Percentiles rank a stretch among this genome's conserved stretches.
Conservation (phyloP, 1,140 invertebrate genomes). For the Leptinotarsa texana region DNA sequence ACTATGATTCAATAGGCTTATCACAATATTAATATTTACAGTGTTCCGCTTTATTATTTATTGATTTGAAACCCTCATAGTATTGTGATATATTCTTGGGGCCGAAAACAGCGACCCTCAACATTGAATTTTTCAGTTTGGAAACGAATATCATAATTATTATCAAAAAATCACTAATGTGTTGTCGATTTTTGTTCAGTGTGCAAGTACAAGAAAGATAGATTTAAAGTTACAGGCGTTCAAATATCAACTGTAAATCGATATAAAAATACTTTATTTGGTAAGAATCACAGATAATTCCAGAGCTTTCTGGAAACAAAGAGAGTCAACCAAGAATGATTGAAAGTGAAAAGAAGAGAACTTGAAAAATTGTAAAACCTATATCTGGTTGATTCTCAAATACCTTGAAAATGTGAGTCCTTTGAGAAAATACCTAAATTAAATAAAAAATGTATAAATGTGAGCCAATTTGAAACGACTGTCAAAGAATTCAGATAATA, state of each 20-base stretch:
- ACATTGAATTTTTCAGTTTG: background rate
- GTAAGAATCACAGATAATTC: slow-evolving; percentile 8
- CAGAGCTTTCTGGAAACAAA: slow-evolving; percentile 8
- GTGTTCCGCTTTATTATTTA: slow-evolving; percentile 10
- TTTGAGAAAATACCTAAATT: background rate
- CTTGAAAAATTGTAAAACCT: background rate
- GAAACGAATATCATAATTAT: slow-evolving; percentile 13
- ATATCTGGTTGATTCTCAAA: background rate
- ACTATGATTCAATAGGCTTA: slow-evolving; percentile 42
- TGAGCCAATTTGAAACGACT: too few species aligned
- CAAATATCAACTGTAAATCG: slow-evolving; percentile 4
- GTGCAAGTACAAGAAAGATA: slow-evolving; percentile 14
- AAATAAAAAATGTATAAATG: too few species aligned
- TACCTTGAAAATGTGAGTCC: slow-evolving; percentile 1
- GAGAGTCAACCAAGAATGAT: background rate
- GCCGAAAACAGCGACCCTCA: background rate
- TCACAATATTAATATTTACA: slow-evolving; percentile 46
- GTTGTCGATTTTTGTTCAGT: slow-evolving; percentile 12
- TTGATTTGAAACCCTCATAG: background rate
- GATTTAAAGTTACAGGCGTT: slow-evolving; percentile 2
- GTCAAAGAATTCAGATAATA: too few species aligned
- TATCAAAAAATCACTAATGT: slow-evolving; percentile 21
- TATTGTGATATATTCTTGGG: background rate
- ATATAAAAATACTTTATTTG: slow-evolving; percentile 9
- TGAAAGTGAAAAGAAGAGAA: background rate